These are phyloP conservation scores for Nemoura dubitans DNA, from an alignment of 2,888 invertebrate species.

Conservation along the genomic window DNA sequence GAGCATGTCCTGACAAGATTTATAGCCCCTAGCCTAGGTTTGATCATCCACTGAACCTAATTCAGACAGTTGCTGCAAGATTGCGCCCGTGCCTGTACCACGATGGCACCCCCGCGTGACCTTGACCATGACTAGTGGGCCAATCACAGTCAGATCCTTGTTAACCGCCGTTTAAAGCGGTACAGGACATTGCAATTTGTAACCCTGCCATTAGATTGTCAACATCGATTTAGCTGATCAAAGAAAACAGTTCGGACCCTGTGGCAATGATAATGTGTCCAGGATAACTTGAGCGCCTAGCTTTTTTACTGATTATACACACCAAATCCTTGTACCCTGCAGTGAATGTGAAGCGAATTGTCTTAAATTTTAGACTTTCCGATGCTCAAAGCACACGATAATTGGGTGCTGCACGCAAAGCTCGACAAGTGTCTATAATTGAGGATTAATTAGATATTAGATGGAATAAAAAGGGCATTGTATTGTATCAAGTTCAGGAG, in stretches of 20 bases:
- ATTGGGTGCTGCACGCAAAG: not conserved
- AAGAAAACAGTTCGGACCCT: not conserved
- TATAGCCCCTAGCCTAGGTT: too few species aligned
- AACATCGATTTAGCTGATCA: not conserved
- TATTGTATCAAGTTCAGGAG: too few species aligned
- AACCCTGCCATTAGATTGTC: not conserved
- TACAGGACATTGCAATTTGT: not conserved
- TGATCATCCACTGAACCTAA: too few species aligned
- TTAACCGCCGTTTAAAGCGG: not conserved
- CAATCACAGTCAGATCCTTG: too few species aligned
- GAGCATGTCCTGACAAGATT: too few species aligned
- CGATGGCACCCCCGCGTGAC: not conserved
- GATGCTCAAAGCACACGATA: not conserved
- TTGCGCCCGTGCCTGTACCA: too few species aligned
- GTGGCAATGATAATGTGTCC: not conserved
- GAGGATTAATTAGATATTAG: too few species aligned
- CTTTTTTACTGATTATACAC: not conserved
- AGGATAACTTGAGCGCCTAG: not conserved
- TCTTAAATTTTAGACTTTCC: not conserved
- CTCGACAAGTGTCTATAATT: too few species aligned
- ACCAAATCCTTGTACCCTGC: not conserved
- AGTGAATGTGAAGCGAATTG: not conserved
- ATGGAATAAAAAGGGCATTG: too few species aligned
- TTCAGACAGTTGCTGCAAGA: too few species aligned
- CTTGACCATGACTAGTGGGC: not conserved